A percentile compares a stretch with the other conserved stretches of the same genome.
phyloP scores from a whole-genome alignment of 1,140 invertebrate genomes.

The Sesamia nonagrioides region DNA sequence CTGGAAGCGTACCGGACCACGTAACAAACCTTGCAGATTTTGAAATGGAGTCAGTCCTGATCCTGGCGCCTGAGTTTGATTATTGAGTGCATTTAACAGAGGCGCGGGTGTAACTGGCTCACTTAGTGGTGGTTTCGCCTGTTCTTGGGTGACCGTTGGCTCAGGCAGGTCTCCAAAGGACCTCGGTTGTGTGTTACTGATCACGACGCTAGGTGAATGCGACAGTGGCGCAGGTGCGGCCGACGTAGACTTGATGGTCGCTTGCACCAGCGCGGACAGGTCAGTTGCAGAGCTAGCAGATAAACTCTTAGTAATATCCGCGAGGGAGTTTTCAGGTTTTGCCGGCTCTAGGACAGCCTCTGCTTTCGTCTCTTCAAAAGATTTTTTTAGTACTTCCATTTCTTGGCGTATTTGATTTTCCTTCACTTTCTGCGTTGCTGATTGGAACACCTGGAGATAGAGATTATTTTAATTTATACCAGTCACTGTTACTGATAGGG shows the following conservation, averaged over 20 bases:
- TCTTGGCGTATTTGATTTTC: constrained; percentile 82
- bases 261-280: constrained; percentile 78
- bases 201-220: constrained; percentile 59
- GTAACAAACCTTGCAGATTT: constrained; percentile 12
- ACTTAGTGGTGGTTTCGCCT: constrained; percentile 14
- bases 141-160: constrained; percentile 14
- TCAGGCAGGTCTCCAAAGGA: constrained; percentile 76
- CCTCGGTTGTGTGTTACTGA: constrained; percentile 66
- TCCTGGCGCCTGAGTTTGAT: neutral
- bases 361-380: constrained; percentile 67
- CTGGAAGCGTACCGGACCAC: neutral
- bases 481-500: too few relatives aligned
- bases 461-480: neutral
- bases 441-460: constrained; percentile 73
- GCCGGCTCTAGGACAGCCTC: neutral
- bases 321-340: neutral
- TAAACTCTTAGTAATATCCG: constrained; percentile 58
- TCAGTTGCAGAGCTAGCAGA: constrained; percentile 69
- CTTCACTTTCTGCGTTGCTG: constrained; percentile 80
- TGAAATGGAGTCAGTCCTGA: neutral
- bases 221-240: constrained; percentile 14
- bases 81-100: neutral
- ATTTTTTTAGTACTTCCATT: constrained; percentile 84
- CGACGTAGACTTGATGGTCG: constrained; percentile 67
- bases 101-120: neutral